Percentiles rank a stretch among this genome's conserved stretches.
Evolutionary conservation across 2,113 vertebrate genomes (phyloP).

Genomic region (Erythrolamprus reginae): DNA sequence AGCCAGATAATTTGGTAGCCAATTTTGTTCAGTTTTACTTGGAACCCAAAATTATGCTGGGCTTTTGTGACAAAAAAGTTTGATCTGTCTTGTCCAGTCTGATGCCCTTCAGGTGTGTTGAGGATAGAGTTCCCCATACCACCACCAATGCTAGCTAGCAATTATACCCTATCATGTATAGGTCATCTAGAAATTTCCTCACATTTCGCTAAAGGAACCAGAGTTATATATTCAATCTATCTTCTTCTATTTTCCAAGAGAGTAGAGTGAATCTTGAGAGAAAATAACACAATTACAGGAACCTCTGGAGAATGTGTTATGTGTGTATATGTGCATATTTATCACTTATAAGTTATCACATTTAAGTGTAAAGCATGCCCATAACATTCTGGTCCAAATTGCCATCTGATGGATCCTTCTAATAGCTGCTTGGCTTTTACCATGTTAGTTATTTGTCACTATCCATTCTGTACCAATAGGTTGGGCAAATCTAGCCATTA

Average conservation of each 20-base stretch:
- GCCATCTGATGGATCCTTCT: background rate
- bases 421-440: background rate
- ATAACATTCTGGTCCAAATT: background rate
- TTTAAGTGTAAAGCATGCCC: background rate
- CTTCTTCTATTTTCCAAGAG: conserved; percentile 31
- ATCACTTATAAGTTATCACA: background rate
- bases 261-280: conserved; percentile 5
- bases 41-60: conserved; percentile 15
- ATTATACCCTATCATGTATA: background rate
- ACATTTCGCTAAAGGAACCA: conserved; percentile 2
- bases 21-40: conserved; percentile 19
- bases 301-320: conserved; percentile 31
- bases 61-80: background rate
- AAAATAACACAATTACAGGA: conserved; percentile 24
- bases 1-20: conserved; percentile 29
- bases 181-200: background rate
- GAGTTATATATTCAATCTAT: conserved; percentile 24
- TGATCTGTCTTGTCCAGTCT: background rate
- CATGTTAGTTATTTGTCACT: background rate
- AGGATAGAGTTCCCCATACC: background rate
- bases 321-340: background rate
- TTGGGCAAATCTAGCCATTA: background rate
- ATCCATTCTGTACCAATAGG: background rate
- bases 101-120: background rate
- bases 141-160: background rate